These are phyloP conservation scores for Drosophila guanche DNA, from an alignment of 1,140 invertebrate genomes.

Conservation along the genomic window DNA sequence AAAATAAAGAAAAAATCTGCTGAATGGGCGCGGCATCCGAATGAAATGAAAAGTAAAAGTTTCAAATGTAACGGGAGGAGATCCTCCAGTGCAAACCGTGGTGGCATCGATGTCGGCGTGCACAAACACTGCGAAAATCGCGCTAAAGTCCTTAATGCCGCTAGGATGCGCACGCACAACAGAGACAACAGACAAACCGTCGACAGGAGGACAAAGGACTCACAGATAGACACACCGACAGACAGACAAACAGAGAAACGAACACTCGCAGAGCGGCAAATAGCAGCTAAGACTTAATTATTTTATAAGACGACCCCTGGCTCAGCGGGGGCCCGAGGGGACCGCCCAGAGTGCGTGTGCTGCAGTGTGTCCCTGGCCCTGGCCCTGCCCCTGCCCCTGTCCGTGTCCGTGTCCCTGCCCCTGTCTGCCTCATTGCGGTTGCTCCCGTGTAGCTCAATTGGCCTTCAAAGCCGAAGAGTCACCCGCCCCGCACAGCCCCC, in stretches of 20 bases:
- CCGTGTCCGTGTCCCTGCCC: conserved; percentile 35
- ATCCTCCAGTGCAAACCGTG: conserved; percentile 23
- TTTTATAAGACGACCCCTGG: conserved; percentile 68
- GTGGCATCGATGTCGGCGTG: conserved; percentile 18
- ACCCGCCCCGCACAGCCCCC: neutral
- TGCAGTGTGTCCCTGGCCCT: conserved; percentile 38
- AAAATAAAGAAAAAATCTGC: conserved; percentile 23
- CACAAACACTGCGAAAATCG: conserved; percentile 63
- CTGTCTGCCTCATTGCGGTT: conserved; percentile 24
- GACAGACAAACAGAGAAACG: no score
- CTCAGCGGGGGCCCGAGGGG: conserved; percentile 55
- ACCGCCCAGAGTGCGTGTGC: conserved; percentile 66
- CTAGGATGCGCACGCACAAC: conserved; percentile 69
- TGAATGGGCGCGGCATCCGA: conserved; percentile 17
- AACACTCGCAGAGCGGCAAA: conserved; percentile 28
- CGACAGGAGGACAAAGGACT: conserved; percentile 51
- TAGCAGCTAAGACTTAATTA: conserved; percentile 74
- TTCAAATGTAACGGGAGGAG: conserved; percentile 53
- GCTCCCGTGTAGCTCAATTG: conserved; percentile 62
- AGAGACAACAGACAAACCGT: conserved; percentile 59
- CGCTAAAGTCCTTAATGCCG: conserved; percentile 78
- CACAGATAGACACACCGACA: no score
- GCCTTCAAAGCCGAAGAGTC: conserved; percentile 51
- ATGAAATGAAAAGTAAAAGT: conserved; percentile 58
- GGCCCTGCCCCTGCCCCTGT: conserved; percentile 29